Evolutionary conservation across 2,113 vertebrate genomes (phyloP).

Genomic region (Eurystomus gularis): DNA sequence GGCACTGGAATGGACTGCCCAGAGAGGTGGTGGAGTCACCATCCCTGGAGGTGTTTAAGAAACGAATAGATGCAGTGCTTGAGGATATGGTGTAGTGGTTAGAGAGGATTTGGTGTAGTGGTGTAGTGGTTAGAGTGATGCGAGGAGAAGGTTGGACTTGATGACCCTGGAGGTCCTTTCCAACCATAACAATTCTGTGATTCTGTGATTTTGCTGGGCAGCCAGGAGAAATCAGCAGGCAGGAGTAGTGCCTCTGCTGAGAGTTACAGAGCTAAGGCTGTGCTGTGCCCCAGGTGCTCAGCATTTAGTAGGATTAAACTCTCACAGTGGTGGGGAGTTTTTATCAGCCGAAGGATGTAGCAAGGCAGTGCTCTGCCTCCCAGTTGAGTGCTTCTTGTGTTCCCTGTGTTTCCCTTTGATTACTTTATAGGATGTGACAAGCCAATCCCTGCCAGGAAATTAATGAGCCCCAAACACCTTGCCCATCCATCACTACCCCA

Average conservation of each 20-base stretch:
- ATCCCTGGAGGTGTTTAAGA: too few species aligned
- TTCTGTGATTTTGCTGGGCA: background rate
- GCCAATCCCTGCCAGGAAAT: conserved; percentile 11
- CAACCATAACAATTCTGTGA: too few species aligned
- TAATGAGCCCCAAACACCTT: conserved; percentile 3
- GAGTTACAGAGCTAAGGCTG: background rate
- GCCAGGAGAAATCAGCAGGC: background rate
- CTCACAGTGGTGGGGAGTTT: background rate
- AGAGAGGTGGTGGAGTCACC: too few species aligned
- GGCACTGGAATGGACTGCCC: too few species aligned
- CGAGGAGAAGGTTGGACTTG: too few species aligned
- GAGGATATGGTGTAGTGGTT: too few species aligned
- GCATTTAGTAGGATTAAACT: background rate
- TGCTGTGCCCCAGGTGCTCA: background rate
- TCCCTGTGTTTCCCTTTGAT: background rate
- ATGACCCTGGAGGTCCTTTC: too few species aligned
- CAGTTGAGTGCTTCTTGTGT: background rate
- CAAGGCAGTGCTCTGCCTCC: background rate
- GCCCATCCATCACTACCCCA: conserved; percentile 23
- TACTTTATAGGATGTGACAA: background rate
- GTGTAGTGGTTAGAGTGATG: too few species aligned
- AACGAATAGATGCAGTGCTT: too few species aligned
- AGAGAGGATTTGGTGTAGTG: too few species aligned
- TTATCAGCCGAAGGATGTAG: background rate
- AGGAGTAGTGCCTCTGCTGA: background rate